A percentile compares a stretch with the other conserved stretches of the same genome.
phyloP scores from a whole-genome alignment of 1,140 invertebrate genomes.

The Geopemphigus sp. region DNA sequence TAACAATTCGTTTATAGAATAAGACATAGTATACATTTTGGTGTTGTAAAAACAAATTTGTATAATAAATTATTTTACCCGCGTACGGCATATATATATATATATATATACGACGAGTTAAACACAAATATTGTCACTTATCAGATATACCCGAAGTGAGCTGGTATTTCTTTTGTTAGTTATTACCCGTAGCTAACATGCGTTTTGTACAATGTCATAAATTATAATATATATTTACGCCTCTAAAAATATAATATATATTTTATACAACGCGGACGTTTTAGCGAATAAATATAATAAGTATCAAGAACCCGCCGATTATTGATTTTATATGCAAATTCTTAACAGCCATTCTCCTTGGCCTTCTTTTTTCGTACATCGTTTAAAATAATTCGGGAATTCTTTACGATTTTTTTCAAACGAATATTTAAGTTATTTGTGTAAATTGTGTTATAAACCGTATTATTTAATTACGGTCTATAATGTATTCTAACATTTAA shows the following conservation, averaged over 20 bases:
- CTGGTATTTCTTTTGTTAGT: neutral
- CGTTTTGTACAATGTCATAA: neutral
- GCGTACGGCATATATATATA: too few species aligned
- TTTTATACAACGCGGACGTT: neutral
- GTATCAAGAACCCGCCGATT: neutral
- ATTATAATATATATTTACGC: neutral
- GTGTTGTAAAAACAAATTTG: neutral
- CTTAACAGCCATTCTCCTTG: neutral
- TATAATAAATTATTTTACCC: neutral
- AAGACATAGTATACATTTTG: too few species aligned
- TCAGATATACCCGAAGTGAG: too few species aligned
- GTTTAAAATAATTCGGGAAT: neutral
- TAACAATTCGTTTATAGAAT: too few species aligned
- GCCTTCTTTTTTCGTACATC: constrained; percentile 6
- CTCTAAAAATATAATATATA: neutral
- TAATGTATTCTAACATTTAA: neutral
- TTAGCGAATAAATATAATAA: neutral
- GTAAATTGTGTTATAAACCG: neutral
- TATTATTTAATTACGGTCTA: constrained; percentile 3
- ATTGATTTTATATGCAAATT: neutral
- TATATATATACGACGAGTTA: too few species aligned
- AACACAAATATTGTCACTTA: too few species aligned
- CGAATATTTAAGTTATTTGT: neutral
- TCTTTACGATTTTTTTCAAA: neutral
- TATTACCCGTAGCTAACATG: neutral